Conservation (phyloP, 2,888 invertebrate species). For the Arenicola marina region DNA sequence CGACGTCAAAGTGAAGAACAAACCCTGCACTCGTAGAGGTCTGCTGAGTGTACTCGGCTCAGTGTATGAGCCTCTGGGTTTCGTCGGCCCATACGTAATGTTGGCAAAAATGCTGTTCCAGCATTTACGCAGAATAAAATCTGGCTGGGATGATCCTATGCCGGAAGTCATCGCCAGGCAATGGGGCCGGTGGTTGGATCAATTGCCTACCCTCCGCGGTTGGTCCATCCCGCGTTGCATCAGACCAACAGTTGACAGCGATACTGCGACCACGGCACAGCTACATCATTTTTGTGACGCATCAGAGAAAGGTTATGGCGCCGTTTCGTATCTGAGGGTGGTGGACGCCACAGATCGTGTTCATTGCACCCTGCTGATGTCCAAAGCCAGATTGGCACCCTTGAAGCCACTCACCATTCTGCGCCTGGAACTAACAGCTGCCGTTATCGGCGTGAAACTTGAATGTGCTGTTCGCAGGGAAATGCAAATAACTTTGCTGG, state of each 20-base stretch:
- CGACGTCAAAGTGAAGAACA: constrained; percentile 23
- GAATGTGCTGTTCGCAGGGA: not conserved
- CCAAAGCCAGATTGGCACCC: constrained; percentile 32
- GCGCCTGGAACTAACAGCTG: constrained; percentile 33
- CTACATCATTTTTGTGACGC: constrained; percentile 16
- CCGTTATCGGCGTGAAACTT: constrained; percentile 8
- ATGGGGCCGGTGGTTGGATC: constrained; percentile 9
- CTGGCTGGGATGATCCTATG: constrained; percentile 30
- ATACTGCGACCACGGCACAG: not conserved
- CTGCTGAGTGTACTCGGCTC: constrained; percentile 32
- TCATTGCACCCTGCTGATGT: constrained; percentile 8
- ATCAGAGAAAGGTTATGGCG: constrained; percentile 9
- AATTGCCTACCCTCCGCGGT: not conserved
- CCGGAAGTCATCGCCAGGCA: not conserved
- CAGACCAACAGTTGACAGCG: constrained; percentile 6
- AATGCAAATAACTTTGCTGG: not conserved
- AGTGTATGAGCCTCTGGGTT: constrained; percentile 37
- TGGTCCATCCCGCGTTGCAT: constrained; percentile 9
- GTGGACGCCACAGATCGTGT: not conserved
- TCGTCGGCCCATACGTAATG: constrained; percentile 33
- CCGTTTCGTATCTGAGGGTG: constrained; percentile 1
- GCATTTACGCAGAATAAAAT: constrained; percentile 19
- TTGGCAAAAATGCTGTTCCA: constrained; percentile 33
- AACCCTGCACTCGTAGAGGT: constrained; percentile 32
- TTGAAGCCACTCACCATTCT: constrained; percentile 31